Conservation (phyloP, 2,113 vertebrate genomes). For the Cavia aperea region DNA sequence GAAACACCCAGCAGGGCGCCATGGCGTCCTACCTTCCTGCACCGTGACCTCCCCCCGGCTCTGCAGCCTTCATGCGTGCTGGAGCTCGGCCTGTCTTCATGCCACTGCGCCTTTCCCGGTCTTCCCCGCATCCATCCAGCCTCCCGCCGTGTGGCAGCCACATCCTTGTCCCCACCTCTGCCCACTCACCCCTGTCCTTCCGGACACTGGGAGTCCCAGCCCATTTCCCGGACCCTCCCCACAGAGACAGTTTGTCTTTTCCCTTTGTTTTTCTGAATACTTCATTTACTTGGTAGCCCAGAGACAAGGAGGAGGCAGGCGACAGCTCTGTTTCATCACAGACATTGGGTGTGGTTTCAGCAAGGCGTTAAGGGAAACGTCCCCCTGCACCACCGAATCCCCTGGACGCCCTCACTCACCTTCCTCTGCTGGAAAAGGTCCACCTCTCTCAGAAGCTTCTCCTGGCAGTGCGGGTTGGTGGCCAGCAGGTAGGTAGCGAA, state of each 20-base stretch:
- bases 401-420: slow-evolving; percentile 75
- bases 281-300: not conserved
- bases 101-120: not conserved
- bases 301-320: not conserved
- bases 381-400: not conserved
- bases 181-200: not conserved
- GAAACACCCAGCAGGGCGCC: not conserved
- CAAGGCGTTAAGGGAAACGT: not conserved
- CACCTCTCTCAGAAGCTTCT: slow-evolving; percentile 83
- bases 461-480: slow-evolving; percentile 84
- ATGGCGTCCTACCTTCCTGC: not conserved
- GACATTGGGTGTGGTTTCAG: not conserved
- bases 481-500: slow-evolving; percentile 91
- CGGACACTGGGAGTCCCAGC: not conserved
- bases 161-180: not conserved
- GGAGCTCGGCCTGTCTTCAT: rapidly evolving
- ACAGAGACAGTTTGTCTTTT: too few relatives aligned
- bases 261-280: not conserved
- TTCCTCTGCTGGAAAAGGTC: slow-evolving; percentile 83
- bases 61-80: too few relatives aligned
- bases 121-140: not conserved
- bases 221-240: not conserved
- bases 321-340: rapidly evolving
- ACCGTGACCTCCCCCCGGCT: not conserved
- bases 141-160: not conserved